A percentile compares a stretch with the other conserved stretches of the same genome.
Conservation (phyloP, 1,140 invertebrate species). For the Musca vetustissima region DNA sequence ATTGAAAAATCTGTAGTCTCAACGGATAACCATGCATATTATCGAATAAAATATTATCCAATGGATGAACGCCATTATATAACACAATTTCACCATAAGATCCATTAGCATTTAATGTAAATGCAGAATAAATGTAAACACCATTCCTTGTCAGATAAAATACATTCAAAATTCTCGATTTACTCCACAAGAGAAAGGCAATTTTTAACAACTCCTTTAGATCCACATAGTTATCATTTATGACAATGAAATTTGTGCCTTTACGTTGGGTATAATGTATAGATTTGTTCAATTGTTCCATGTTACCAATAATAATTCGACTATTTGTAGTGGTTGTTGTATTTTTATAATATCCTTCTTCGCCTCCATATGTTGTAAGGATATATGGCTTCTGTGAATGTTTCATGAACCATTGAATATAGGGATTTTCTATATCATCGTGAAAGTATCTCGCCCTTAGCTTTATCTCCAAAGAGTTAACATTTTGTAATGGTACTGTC, state of each 20-base stretch:
- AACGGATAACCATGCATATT: slow-evolving; percentile 45
- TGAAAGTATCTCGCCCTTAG: neutral
- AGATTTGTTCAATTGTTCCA: neutral
- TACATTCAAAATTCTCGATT: slow-evolving; percentile 3
- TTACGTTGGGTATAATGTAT: slow-evolving; percentile 17
- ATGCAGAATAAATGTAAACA: slow-evolving; percentile 43
- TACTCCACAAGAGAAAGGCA: neutral
- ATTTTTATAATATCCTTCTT: neutral
- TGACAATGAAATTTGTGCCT: slow-evolving; percentile 21
- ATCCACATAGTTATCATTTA: neutral
- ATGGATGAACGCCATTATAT: neutral
- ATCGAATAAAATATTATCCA: slow-evolving; percentile 16
- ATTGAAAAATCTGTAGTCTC: slow-evolving; percentile 46
- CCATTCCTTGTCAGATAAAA: neutral
- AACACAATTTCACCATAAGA: slow-evolving; percentile 32
- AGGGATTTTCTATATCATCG: neutral
- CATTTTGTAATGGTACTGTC: neutral
- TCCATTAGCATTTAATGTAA: slow-evolving; percentile 3
- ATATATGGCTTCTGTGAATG: neutral
- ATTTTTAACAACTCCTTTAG: neutral
- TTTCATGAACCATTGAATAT: neutral
- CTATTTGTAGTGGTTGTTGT: neutral
- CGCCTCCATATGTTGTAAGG: neutral
- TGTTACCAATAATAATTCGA: slow-evolving; percentile 12
- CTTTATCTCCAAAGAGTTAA: neutral